Percentiles rank a stretch among this genome's conserved stretches.
These are phyloP conservation scores for Spicauda simplicius DNA, from an alignment of 2,888 invertebrate species.

Conservation along the genomic window DNA sequence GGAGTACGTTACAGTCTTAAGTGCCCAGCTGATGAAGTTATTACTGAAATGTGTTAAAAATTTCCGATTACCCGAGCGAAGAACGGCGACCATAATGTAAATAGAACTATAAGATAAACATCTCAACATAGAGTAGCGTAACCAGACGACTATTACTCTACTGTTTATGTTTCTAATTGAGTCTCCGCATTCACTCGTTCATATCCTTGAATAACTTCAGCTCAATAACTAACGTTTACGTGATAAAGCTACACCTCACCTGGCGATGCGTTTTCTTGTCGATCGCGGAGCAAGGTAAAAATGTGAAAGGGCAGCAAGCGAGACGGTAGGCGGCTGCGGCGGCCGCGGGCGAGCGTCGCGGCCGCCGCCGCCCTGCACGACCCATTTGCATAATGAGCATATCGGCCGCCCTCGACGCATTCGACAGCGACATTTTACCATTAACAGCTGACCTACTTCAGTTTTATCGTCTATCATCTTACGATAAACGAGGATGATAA, in stretches of 20 bases:
- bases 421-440: conserved; percentile 44
- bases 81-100: conserved; percentile 19
- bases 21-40: too few species aligned
- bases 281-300: neutral
- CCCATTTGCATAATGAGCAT: conserved; percentile 73
- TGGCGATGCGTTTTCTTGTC: neutral
- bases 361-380: conserved; percentile 48
- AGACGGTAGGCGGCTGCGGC: neutral
- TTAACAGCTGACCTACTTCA: conserved; percentile 62
- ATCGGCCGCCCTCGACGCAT: conserved; percentile 48
- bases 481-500: conserved; percentile 44
- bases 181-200: conserved; percentile 15
- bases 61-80: neutral
- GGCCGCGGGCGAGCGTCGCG: conserved; percentile 23
- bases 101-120: conserved; percentile 30
- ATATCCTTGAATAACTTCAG: conserved; percentile 29
- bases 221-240: conserved; percentile 17
- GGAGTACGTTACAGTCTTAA: neutral
- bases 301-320: conserved; percentile 4
- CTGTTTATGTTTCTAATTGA: conserved; percentile 21
- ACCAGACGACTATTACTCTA: conserved; percentile 1
- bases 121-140: conserved; percentile 19
- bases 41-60: neutral
- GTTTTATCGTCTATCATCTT: conserved; percentile 51
- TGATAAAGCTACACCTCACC: conserved; percentile 5